phyloP scores from a whole-genome alignment of 2,113 vertebrate species.

The Centropus unirufus region DNA sequence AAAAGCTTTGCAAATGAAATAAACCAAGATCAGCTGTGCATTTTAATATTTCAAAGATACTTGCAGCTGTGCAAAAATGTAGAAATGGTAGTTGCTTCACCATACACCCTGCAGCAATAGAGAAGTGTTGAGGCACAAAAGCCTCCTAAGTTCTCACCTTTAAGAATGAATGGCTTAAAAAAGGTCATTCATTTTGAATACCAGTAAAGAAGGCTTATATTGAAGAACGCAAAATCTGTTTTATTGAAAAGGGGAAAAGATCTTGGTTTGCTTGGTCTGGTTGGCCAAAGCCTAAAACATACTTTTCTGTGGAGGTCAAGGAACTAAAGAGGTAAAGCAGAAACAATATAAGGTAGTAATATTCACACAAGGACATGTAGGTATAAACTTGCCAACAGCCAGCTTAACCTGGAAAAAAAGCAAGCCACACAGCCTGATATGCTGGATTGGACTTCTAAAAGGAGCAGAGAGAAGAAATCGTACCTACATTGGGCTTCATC shows the following conservation, averaged over 20 bases:
- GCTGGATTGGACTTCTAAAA: not conserved
- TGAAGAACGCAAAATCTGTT: not conserved
- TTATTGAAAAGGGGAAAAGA: not conserved
- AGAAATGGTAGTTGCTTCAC: not conserved
- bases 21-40: not conserved
- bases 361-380: not conserved
- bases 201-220: not conserved
- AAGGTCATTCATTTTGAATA: not conserved
- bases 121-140: fast-evolving
- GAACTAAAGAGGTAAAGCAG: not conserved
- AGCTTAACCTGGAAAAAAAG: not conserved
- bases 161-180: not conserved
- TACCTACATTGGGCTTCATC: not conserved
- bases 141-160: not conserved
- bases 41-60: not conserved
- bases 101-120: not conserved
- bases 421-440: not conserved
- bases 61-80: not conserved
- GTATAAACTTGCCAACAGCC: not conserved
- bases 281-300: not conserved
- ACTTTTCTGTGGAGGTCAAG: not conserved
- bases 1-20: not conserved
- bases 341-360: not conserved
- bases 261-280: not conserved
- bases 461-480: not conserved